Base-by-base conservation (phyloP, 2,888 invertebrate species). In the Lathronympha strigana region DNA sequence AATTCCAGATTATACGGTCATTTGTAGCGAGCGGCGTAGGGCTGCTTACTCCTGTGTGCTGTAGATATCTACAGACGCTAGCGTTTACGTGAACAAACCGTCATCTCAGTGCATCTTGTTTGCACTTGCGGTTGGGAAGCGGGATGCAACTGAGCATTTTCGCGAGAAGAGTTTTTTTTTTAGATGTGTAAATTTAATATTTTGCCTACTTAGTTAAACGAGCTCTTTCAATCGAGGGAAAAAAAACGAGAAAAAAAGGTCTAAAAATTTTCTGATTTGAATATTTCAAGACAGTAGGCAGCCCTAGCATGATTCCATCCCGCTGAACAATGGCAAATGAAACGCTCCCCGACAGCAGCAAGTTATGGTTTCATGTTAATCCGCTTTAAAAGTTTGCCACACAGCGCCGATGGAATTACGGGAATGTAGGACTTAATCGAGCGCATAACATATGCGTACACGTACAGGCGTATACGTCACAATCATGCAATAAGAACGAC, bases 331-430 rank as follows among this genome's bases (percentile, higher is more conserved):
- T 9, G 31, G 8, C 28, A 19, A 62, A 61, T 51, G 15, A 45
- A 53, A 33, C 19, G 40, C 31, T 21, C 43, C n/a, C 31, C 17
- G 11, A 19, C 36, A 9, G 43, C 25, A 19, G 45, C 62, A n/a
- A 51, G 61, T 40, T 50, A 63, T 40, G 63, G 49, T 23, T 55
- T 25, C 19, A 55, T 55, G 49, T 49, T 64, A 64, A 64, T 64
- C 58, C 40, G 45, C 50, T 64, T 64, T 21, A 49, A 45, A 43
- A 58, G 43, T 64, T 64, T 51, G n/a, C 28, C n/a, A 21, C 13
- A 47, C 23, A 47, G 5, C 21, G 50, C 21, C 50, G n/a, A 33
- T 9, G 28, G 43, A 40, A 36, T 53, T 15, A n/a, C 28, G 11
- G 3, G 36, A 21, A 1, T 36, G 51, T 2, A 13, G 2, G 33